Percentiles rank a stretch among this genome's conserved stretches.
Evolutionary conservation across 1,140 invertebrate genomes (phyloP).

Genomic region (Cotesia typhae): DNA sequence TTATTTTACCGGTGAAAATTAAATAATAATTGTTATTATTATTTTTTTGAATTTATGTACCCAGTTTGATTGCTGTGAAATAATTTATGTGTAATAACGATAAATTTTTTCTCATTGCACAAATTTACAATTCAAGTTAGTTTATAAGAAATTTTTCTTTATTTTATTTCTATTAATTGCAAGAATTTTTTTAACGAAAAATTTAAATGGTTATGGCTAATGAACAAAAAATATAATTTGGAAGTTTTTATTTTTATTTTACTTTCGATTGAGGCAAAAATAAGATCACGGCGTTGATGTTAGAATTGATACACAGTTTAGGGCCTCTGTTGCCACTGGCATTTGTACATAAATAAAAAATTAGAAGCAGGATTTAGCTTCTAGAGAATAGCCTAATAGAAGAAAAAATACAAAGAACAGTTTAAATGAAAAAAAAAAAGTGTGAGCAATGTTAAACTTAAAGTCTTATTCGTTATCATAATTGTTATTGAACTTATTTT

Average conservation of each 20-base stretch:
- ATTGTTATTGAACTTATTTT: slow-evolving; percentile 16
- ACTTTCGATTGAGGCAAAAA: neutral
- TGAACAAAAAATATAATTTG: neutral
- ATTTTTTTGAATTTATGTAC: slow-evolving; percentile 19
- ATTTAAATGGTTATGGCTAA: neutral
- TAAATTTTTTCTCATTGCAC: slow-evolving; percentile 2
- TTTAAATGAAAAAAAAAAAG: slow-evolving; percentile 1
- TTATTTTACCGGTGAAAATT: neutral
- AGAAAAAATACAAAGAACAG: neutral
- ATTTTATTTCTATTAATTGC: too few species aligned
- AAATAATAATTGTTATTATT: neutral
- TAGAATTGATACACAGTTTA: slow-evolving; percentile 18
- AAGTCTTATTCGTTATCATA: neutral
- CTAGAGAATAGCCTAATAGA: slow-evolving; percentile 28
- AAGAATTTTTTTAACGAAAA: too few species aligned
- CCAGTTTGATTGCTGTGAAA: slow-evolving; percentile 13
- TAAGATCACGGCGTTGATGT: slow-evolving; percentile 1
- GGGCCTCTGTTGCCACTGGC: slow-evolving; percentile 37
- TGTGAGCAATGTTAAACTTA: slow-evolving; percentile 5
- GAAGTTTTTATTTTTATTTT: neutral
- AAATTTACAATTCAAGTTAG: neutral
- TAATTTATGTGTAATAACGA: neutral
- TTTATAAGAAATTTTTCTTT: too few species aligned
- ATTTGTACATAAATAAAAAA: slow-evolving; percentile 40
- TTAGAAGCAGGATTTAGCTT: slow-evolving; percentile 34